Percentiles rank a stretch among this genome's conserved stretches.
These are phyloP conservation scores for Tenualosa thibaudeaui DNA, from an alignment of 2,797 vertebrate genomes.

Conservation along the genomic window DNA sequence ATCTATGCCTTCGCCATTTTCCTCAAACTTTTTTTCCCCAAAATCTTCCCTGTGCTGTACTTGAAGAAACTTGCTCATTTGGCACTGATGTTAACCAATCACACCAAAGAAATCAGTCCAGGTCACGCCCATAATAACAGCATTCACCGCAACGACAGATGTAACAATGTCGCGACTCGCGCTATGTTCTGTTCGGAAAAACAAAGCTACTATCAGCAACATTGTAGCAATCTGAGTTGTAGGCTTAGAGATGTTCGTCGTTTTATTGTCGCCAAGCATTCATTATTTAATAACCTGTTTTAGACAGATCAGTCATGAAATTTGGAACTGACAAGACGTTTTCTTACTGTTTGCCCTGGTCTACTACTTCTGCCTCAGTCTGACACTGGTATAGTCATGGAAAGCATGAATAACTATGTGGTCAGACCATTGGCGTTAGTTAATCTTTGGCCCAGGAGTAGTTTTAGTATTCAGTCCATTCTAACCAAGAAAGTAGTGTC, in stretches of 20 bases:
- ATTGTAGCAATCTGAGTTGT: neutral
- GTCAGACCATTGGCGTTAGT: neutral
- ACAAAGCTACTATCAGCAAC: neutral
- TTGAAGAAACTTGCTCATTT: constrained; percentile 26
- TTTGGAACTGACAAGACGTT: neutral
- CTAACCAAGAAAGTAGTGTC: neutral
- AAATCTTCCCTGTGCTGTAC: constrained; percentile 1
- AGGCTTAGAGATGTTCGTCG: too few species aligned
- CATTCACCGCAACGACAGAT: neutral
- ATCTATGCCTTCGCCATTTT: constrained; percentile 15
- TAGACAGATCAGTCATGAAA: neutral
- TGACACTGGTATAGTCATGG: neutral
- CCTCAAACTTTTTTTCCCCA: neutral
- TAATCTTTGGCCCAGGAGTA: neutral
- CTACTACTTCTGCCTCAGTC: neutral
- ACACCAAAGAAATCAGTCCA: neutral
- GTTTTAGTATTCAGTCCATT: neutral
- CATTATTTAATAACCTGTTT: too few species aligned
- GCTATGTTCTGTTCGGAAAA: neutral
- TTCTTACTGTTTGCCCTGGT: neutral
- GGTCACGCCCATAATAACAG: constrained; percentile 16
- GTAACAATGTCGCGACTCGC: neutral
- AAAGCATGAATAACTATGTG: constrained; percentile 20
- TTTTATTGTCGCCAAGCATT: too few species aligned
- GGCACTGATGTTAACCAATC: neutral